phyloP scores from a whole-genome alignment of 2,888 invertebrate species.

The Pteria penguin region DNA sequence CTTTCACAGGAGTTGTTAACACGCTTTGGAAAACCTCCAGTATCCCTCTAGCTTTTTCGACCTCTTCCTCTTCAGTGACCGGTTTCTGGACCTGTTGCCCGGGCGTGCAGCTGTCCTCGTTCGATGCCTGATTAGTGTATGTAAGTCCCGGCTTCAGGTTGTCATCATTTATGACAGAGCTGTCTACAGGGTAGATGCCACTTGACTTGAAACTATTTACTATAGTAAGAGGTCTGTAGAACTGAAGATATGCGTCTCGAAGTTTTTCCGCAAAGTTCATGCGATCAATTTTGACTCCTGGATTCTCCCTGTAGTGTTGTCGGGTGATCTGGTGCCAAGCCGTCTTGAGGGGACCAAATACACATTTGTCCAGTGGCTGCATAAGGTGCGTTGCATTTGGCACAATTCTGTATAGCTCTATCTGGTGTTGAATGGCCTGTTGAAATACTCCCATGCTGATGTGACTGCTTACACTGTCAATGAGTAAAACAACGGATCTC shows the following conservation, averaged over 20 bases:
- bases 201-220: conserved; percentile 5
- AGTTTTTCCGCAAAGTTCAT: conserved; percentile 48
- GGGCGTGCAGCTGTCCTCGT: not conserved
- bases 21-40: not conserved
- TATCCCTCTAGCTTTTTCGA: not conserved
- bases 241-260: conserved; percentile 42
- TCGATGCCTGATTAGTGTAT: not conserved
- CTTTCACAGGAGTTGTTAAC: not conserved
- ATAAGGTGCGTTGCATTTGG: conserved; percentile 53
- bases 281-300: conserved; percentile 39
- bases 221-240: conserved; percentile 43
- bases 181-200: conserved; percentile 2
- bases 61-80: not conserved
- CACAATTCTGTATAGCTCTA: conserved; percentile 42
- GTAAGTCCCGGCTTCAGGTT: not conserved
- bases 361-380: conserved; percentile 53
- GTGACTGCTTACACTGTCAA: conserved; percentile 49
- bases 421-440: conserved; percentile 28
- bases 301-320: conserved; percentile 44
- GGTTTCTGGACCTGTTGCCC: not conserved
- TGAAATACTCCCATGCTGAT: conserved; percentile 35
- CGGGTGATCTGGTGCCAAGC: conserved; percentile 41
- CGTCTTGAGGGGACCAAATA: conserved; percentile 48
- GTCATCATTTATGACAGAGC: not conserved
- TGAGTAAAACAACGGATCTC: conserved; percentile 38